Base-by-base conservation (phyloP, 2,113 vertebrate species). In the Passer domesticus region DNA sequence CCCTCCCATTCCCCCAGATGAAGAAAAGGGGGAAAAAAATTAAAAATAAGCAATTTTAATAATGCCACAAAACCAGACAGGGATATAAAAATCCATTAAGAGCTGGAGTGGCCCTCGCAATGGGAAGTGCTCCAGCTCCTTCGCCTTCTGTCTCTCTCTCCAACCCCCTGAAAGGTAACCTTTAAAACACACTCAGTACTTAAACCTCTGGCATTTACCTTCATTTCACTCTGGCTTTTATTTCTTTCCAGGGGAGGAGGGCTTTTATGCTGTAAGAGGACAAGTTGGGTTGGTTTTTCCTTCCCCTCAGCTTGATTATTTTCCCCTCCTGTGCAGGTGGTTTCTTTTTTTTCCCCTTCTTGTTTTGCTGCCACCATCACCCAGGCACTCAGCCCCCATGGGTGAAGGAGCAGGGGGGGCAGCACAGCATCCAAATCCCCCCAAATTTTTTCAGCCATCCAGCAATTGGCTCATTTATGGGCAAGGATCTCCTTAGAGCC, bases 201-300 rank as follows among this genome's bases (percentile, higher is more conserved):
- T 91, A 95, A 96, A 96, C 96, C 96, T 95, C 94, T 97, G 96
- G 96, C 96, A 97, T 97, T 97, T 96, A 97, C 95, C 95, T 96
- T 93, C 96, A 81, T 95, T 97, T 96, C 93, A 91, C 74, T 95
- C 89, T 85, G 70, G 44, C 93, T 96, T 96, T 96, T 94, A 94
- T 96, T 97, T 91, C 91, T 63, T 95, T 85, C 8, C 4, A 89
- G 69, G 89, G 73, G 87, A 95, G 89, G 83, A 96, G 43, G 86
- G 73, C 72, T 97, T 92, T 89, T 73, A 44, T 73, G n/a, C 80
- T 87, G 2, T 6, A 85, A 92, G 88, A 87, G 80, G 73, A 90
- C 80, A 89, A 76, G 46, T 43, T 90, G 77, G 73, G 13, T 68
- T 83, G 62, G 2, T 53, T 62, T 87, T 20, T 8, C 69, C 43